These are phyloP conservation scores for Parnassius glacialis DNA, from an alignment of 2,888 invertebrate genomes.

Conservation along the genomic window DNA sequence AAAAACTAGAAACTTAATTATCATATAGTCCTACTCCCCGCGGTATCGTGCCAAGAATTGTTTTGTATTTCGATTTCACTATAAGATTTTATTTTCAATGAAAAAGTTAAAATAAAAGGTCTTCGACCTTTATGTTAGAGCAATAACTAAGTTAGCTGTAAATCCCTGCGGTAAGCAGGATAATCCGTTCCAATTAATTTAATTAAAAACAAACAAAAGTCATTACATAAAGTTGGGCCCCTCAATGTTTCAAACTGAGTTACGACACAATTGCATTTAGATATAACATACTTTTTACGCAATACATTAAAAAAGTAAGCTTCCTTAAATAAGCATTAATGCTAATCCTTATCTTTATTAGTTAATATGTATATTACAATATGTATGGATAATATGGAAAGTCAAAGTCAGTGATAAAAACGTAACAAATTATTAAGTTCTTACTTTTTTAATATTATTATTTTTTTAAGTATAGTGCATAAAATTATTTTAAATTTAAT, in stretches of 20 bases:
- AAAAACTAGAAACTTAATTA: no score
- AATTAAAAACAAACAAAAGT: constrained; percentile 74
- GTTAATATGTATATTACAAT: no score
- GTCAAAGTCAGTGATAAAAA: no score
- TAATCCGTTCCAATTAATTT: constrained; percentile 72
- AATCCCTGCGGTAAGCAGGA: constrained; percentile 64
- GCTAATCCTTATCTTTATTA: no score
- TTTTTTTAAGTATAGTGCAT: no score
- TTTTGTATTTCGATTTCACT: constrained; percentile 28
- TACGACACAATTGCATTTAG: constrained; percentile 19
- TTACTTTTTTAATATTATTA: no score
- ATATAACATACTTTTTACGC: constrained; percentile 15
- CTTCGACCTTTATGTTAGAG: constrained; percentile 30
- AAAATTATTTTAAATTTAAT: no score
- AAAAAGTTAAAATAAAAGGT: constrained; percentile 28
- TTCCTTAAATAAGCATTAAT: neutral
- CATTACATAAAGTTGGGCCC: constrained; percentile 30
- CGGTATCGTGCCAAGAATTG: no score
- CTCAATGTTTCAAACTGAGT: constrained; percentile 20
- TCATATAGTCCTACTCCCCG: no score
- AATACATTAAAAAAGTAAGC: neutral
- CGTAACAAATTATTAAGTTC: no score
- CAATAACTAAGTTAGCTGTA: constrained; percentile 56
- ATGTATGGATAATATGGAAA: no score
- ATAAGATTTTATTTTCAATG: constrained; percentile 12